Evolutionary conservation across 2,888 invertebrate species (phyloP), one percentile per base, ranked within the genome.

Genomic region (Cephus nigrinus): DNA sequence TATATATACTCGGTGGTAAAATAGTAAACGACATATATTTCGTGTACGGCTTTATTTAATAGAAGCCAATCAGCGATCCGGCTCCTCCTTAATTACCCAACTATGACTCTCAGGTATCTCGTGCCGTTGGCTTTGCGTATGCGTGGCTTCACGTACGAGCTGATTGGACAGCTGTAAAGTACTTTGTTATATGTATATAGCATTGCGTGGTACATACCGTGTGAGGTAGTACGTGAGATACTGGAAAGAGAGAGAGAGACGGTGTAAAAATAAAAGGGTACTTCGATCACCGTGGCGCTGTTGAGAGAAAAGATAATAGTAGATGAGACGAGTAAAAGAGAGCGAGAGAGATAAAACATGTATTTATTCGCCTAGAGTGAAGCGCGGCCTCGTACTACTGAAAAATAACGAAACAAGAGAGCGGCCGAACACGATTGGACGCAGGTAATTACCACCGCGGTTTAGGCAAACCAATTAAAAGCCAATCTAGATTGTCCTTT

Each of bases 81-180:
- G 78, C 79, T 76, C 84, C 80, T 81, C 78, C 82, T 87, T 86
- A 86, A 87, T 86, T 83, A 86, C 82, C 78, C 69, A 83, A 83
- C 84, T 83, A 82, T 85, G 84, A 84, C 83, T 85, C 82, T 83
- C 78, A 78, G 74, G 73, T 80, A 80, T 79, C 32, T 71, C 81
- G 80, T 80, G 78, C 82, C 79, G 80, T 74, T 80, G 81, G 83
- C 80, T 82, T 78, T 78, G 77, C 81, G 71, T 71, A 55, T 55
- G 55, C 55, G 55, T 55, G 55, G 55, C 23, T 55, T 55, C 55
- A 55, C 55, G 23, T 55, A 55, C 55, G 55, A 23, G 55, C 55
- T 55, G 55, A 55, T 55, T 55, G 23, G 55, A 55, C 55, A 55
- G 55, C 55, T 55, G 55, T 55, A 55, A 55, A 55, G 23, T 55